Evolutionary conservation across 2,797 vertebrate genomes (phyloP).

Genomic region (Crocodylus rhombifer): DNA sequence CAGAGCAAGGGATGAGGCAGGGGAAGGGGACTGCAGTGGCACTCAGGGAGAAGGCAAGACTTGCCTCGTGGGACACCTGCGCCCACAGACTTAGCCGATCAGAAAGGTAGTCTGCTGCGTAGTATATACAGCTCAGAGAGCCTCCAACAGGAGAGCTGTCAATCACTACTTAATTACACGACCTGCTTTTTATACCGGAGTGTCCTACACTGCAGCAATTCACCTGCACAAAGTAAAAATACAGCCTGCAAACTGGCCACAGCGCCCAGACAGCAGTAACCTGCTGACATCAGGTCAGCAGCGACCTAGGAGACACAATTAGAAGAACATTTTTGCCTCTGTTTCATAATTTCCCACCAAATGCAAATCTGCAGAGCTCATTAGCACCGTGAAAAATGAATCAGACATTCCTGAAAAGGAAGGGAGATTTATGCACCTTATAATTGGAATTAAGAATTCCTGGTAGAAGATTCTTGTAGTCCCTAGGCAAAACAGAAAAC

Average conservation of each 20-base stretch:
- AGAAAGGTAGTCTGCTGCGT: too few species aligned
- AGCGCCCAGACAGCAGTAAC: slow-evolving; percentile 7
- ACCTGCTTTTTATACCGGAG: slow-evolving; percentile 41
- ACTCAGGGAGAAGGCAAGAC: too few species aligned
- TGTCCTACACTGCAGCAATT: neutral
- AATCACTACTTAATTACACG: slow-evolving; percentile 50
- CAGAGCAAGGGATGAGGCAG: too few species aligned
- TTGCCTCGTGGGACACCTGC: too few species aligned
- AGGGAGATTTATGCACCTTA: neutral
- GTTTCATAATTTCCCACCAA: neutral
- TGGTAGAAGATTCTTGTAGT: slow-evolving; percentile 13
- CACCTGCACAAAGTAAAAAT: neutral
- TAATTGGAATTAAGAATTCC: slow-evolving; percentile 48
- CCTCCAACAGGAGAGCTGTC: neutral
- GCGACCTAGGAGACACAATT: neutral
- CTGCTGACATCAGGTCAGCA: neutral
- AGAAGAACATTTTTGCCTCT: neutral
- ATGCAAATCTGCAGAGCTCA: slow-evolving; percentile 30
- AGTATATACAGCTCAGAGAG: neutral
- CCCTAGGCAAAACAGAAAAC: slow-evolving; percentile 38
- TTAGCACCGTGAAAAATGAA: neutral
- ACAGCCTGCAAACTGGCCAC: neutral
- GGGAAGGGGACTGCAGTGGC: too few species aligned
- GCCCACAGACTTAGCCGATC: too few species aligned
- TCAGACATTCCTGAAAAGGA: slow-evolving; percentile 15